Evolutionary conservation across 1,140 invertebrate genomes (phyloP).

Genomic region (Micrasema minimum): DNA sequence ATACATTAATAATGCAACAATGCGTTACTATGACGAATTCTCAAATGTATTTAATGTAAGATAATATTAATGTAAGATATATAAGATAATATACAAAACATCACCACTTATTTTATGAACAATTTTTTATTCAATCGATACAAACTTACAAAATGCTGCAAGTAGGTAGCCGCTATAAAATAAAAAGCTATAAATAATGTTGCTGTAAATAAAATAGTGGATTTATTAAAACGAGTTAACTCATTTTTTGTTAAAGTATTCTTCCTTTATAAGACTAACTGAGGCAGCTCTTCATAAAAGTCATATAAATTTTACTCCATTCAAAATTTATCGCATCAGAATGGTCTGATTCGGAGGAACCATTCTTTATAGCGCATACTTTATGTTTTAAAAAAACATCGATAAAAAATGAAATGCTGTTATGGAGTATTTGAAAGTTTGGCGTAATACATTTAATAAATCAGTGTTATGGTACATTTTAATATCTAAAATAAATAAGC

Average conservation of each 20-base stretch:
- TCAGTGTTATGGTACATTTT: too few relatives aligned
- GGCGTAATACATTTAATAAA: too few relatives aligned
- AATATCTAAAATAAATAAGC: too few relatives aligned
- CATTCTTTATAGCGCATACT: slow-evolving; percentile 4
- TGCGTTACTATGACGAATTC: too few relatives aligned
- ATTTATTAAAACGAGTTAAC: slow-evolving; percentile 1
- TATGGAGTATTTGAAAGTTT: too few relatives aligned
- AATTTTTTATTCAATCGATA: neutral
- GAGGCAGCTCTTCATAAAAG: slow-evolving; percentile 26
- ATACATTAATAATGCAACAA: too few relatives aligned
- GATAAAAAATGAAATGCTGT: too few relatives aligned
- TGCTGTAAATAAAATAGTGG: slow-evolving; percentile 1
- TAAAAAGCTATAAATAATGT: neutral
- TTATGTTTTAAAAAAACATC: slow-evolving; percentile 2
- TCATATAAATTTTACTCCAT: slow-evolving; percentile 11
- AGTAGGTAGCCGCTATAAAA: neutral
- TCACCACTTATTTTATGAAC: too few relatives aligned
- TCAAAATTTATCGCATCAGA: slow-evolving; percentile 11
- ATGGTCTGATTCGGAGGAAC: slow-evolving; percentile 10
- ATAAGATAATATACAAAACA: too few relatives aligned
- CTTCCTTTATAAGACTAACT: neutral
- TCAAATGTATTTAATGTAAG: too few relatives aligned
- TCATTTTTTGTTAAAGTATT: slow-evolving; percentile 1
- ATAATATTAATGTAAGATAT: too few relatives aligned
- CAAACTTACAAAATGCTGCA: neutral